Percentiles rank a stretch among this genome's conserved stretches.
These are phyloP conservation scores for Drosophila virilis DNA, from an alignment of 1,140 invertebrate genomes.

Conservation along the genomic window DNA sequence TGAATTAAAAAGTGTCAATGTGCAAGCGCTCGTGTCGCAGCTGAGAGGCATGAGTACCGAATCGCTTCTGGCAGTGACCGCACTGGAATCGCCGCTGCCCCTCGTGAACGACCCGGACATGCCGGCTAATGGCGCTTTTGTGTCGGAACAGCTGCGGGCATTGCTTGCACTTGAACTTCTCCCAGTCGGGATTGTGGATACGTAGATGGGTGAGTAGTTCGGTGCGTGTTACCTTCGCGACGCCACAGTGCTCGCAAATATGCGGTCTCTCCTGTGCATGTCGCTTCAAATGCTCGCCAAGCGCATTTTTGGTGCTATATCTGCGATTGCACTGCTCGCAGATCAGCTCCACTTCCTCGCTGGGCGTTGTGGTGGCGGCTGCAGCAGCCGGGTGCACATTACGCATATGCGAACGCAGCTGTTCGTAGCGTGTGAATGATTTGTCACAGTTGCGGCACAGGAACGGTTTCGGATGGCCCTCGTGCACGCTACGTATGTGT, in stretches of 20 bases:
- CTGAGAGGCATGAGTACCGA: slow-evolving; percentile 75
- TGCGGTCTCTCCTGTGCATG: slow-evolving; percentile 73
- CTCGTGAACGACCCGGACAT: slow-evolving; percentile 75
- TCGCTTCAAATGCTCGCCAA: slow-evolving; percentile 70
- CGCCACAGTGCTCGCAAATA: slow-evolving; percentile 72
- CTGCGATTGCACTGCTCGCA: slow-evolving; percentile 66
- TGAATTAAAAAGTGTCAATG: slow-evolving; percentile 19
- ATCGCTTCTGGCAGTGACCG: slow-evolving; percentile 64
- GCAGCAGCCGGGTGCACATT: slow-evolving; percentile 53
- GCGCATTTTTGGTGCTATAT: slow-evolving; percentile 74
- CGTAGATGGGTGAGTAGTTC: slow-evolving; percentile 75
- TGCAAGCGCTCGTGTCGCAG: slow-evolving; percentile 72
- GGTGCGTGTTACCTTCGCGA: slow-evolving; percentile 74
- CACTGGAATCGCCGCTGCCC: slow-evolving; percentile 70
- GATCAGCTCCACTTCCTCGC: slow-evolving; percentile 48
- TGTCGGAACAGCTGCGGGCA: slow-evolving; percentile 77
- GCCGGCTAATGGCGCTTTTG: slow-evolving; percentile 74
- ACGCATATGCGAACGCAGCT: slow-evolving; percentile 67
- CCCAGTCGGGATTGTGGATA: slow-evolving; percentile 72
- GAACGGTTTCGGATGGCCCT: slow-evolving; percentile 74
- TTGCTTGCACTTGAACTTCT: slow-evolving; percentile 75
- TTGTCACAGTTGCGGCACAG: slow-evolving; percentile 66
- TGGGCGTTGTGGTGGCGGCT: slow-evolving; percentile 14
- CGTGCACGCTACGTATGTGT: slow-evolving; percentile 73
- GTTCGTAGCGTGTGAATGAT: slow-evolving; percentile 74